A percentile compares a stretch with the other conserved stretches of the same genome.
Evolutionary conservation across 2,113 vertebrate genomes (phyloP).

Genomic region (Tachuris rubrigastra): DNA sequence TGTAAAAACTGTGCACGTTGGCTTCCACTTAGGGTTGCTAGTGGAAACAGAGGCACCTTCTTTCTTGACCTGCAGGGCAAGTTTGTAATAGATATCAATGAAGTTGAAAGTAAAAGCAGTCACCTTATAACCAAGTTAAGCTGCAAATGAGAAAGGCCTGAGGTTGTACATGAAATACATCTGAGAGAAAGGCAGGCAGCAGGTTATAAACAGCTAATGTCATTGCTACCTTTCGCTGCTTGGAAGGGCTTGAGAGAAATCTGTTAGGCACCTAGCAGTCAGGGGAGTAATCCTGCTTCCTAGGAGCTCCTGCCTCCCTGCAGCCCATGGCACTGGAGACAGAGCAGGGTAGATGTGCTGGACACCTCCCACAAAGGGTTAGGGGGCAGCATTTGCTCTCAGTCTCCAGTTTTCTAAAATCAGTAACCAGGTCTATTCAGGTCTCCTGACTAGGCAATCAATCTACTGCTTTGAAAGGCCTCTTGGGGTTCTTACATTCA

Average conservation of each 20-base stretch:
- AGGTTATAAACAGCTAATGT: neutral
- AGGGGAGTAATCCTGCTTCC: neutral
- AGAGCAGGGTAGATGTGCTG: neutral
- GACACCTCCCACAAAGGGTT: neutral
- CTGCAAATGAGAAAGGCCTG: slow-evolving; percentile 46
- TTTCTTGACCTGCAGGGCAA: slow-evolving; percentile 13
- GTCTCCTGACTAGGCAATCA: neutral
- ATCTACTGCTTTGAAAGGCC: neutral
- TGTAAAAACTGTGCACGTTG: neutral
- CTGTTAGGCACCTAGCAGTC: neutral
- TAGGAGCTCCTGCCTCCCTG: neutral
- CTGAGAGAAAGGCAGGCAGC: neutral
- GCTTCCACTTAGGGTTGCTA: neutral
- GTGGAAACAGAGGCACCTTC: neutral
- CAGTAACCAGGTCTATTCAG: neutral
- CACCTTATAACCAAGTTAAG: slow-evolving; percentile 39
- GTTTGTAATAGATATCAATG: slow-evolving; percentile 23
- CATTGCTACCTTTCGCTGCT: neutral
- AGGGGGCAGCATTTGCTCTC: neutral
- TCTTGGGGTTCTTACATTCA: neutral
- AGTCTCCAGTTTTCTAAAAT: neutral
- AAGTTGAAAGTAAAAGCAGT: slow-evolving; percentile 44
- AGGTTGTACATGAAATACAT: slow-evolving; percentile 13
- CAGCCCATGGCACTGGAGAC: neutral
- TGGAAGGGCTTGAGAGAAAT: neutral